These are phyloP conservation scores for Anagrus nilaparvatae DNA, from an alignment of 1,140 invertebrate genomes.

Conservation along the genomic window DNA sequence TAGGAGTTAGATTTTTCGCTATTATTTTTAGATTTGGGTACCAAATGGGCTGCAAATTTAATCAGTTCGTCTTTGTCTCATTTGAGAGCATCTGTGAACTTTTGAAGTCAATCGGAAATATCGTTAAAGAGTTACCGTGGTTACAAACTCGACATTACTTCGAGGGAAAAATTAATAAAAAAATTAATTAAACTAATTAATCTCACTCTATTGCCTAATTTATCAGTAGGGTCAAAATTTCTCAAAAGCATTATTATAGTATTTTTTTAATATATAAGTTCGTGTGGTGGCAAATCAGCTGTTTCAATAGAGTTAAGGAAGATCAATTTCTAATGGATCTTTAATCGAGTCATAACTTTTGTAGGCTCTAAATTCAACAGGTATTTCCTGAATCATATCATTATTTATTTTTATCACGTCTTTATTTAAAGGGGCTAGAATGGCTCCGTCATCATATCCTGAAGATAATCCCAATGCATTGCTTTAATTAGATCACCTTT, in stretches of 20 bases:
- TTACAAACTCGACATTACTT: too few species aligned
- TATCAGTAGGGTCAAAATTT: background rate
- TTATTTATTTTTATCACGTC: constrained; percentile 2
- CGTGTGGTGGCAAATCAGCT: background rate
- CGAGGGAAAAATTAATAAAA: too few species aligned
- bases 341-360: constrained; percentile 4
- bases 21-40: too few species aligned
- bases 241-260: constrained; percentile 1
- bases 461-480: background rate
- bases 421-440: background rate
- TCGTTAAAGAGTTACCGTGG: too few species aligned
- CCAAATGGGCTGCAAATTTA: too few species aligned
- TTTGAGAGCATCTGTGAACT: too few species aligned
- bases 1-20: too few species aligned
- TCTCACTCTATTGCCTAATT: too few species aligned
- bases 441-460: background rate
- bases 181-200: too few species aligned
- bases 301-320: constrained; percentile 4
- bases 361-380: constrained; percentile 1
- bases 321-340: constrained; percentile 7
- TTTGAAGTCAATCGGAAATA: too few species aligned
- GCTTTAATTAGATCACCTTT: too few species aligned
- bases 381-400: constrained; percentile 1
- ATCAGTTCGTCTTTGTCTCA: too few species aligned
- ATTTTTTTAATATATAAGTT: background rate